A percentile compares a stretch with the other conserved stretches of the same genome.
Evolutionary conservation across 2,113 vertebrate species (phyloP).

Genomic region (Columba janthina): DNA sequence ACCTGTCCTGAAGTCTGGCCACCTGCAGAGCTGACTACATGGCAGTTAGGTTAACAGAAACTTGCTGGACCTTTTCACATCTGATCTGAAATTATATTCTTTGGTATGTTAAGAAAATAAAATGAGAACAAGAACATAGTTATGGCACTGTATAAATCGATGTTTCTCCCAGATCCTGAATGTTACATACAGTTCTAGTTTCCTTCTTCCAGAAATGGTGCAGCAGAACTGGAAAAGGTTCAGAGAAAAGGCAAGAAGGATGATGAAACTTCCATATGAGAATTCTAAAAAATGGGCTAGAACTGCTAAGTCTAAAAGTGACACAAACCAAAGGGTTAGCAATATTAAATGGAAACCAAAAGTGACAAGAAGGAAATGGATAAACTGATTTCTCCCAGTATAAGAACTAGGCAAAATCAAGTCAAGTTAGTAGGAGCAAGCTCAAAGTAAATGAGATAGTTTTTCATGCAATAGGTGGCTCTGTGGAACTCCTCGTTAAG

Average conservation of each 20-base stretch:
- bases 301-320: neutral
- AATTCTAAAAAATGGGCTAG: neutral
- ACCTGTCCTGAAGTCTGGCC: neutral
- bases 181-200: neutral
- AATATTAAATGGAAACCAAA: constrained; percentile 10
- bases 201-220: constrained; percentile 1
- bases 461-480: neutral
- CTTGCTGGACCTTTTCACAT: neutral
- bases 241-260: neutral
- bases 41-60: neutral
- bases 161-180: neutral
- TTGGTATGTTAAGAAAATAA: neutral
- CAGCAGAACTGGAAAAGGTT: constrained; percentile 3
- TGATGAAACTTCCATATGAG: neutral
- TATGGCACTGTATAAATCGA: neutral
- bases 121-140: neutral
- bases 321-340: neutral
- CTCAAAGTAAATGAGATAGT: neutral
- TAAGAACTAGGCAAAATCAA: constrained; percentile 3
- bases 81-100: neutral
- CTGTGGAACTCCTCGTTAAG: neutral
- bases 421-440: neutral
- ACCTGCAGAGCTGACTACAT: neutral
- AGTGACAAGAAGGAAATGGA: neutral
- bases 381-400: neutral